Percentiles rank a stretch among this genome's conserved stretches.
Conservation (phyloP, 2,888 invertebrate genomes). For the Dryocosmus kuriphilus region DNA sequence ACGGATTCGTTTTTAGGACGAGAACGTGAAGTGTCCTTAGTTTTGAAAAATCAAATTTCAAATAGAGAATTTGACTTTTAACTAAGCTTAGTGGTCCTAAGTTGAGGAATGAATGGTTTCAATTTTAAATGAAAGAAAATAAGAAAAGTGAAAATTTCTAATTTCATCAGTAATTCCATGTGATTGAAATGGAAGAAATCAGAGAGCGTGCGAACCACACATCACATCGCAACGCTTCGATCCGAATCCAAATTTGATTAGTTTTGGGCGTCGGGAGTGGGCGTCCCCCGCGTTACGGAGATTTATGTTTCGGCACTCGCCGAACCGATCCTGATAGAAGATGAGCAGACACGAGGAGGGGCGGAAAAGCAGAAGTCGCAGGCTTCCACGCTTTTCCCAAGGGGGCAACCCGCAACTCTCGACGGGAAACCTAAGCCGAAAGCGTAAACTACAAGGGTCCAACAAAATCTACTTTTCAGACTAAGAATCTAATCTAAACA, state of each 20-base stretch:
- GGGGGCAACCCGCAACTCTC: conserved; percentile 53
- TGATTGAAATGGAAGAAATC: background rate
- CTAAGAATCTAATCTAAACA: background rate
- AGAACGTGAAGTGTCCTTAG: no score
- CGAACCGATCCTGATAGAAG: conserved; percentile 29
- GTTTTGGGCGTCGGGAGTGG: conserved; percentile 33
- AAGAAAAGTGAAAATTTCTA: background rate
- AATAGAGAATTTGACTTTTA: no score
- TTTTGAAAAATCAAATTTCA: no score
- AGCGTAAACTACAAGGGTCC: conserved; percentile 3
- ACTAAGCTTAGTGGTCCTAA: no score
- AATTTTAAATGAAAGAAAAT: background rate
- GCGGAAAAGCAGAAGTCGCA: conserved; percentile 48
- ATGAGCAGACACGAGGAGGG: conserved; percentile 23
- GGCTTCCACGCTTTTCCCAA: conserved; percentile 70
- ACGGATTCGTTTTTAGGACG: no score
- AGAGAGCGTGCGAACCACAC: conserved; percentile 15
- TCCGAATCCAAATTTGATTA: conserved; percentile 34
- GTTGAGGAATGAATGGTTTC: background rate
- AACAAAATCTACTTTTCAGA: background rate
- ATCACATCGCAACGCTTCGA: conserved; percentile 1
- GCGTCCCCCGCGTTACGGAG: conserved; percentile 38
- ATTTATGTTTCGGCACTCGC: conserved; percentile 43
- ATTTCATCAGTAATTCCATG: background rate
- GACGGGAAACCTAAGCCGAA: conserved; percentile 33